Evolutionary conservation across 64 coral and sea anemone species (phyloP).

Genomic region (Montipora cactus): DNA sequence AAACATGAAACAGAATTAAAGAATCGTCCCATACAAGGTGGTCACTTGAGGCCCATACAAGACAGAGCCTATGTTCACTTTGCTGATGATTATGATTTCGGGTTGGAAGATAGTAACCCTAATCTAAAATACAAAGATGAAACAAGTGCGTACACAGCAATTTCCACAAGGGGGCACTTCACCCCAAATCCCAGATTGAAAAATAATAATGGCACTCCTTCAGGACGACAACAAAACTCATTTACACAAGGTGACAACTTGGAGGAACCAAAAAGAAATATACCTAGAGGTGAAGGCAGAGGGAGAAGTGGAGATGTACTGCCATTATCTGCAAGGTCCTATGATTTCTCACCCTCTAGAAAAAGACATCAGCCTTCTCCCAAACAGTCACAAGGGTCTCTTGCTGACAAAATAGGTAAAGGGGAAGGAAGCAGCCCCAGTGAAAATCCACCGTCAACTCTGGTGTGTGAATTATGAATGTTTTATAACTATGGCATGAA

Average conservation of each 20-base stretch:
- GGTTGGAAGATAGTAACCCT: conserved; percentile 26
- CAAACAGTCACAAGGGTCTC: conserved; percentile 61
- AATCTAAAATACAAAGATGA: conserved; percentile 88
- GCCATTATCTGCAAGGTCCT: conserved; percentile 45
- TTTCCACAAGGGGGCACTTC: conserved; percentile 86
- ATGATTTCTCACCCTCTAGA: conserved; percentile 68
- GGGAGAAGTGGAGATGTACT: neutral
- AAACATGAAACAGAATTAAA: conserved; percentile 47
- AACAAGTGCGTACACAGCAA: conserved; percentile 67
- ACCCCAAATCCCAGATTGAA: conserved; percentile 74
- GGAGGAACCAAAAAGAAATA: neutral
- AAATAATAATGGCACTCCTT: neutral
- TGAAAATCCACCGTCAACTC: neutral
- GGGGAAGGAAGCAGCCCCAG: neutral
- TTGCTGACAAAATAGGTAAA: conserved; percentile 72
- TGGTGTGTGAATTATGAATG: neutral
- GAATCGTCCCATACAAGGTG: neutral
- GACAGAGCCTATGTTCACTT: conserved; percentile 93
- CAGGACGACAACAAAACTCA: conserved; percentile 3
- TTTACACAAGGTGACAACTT: neutral
- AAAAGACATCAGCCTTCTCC: conserved; percentile 49
- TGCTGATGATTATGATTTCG: conserved; percentile 37
- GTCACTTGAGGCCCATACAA: conserved; percentile 40
- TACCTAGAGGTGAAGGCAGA: neutral
- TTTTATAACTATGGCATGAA: too few species aligned